Percentiles rank a stretch among this genome's conserved stretches.
These are phyloP conservation scores for Drosophila equinoxialis DNA, from an alignment of 1,140 invertebrate species.

Conservation along the genomic window DNA sequence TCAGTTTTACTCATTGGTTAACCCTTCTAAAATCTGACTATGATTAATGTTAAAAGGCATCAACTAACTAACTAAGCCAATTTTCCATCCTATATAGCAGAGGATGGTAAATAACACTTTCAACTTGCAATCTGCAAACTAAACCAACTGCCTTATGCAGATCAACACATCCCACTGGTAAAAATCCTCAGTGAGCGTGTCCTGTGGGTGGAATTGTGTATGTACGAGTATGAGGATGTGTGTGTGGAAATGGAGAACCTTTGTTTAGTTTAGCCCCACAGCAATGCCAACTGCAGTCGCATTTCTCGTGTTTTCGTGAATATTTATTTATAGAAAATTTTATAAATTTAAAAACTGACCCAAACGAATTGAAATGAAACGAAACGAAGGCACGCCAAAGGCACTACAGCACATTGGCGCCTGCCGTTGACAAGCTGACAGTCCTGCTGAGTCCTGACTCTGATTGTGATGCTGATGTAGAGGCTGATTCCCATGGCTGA, in stretches of 20 bases:
- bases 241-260: conserved; percentile 29
- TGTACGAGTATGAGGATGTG: conserved; percentile 14
- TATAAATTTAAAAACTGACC: conserved; percentile 63
- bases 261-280: conserved; percentile 63
- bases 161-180: conserved; percentile 2
- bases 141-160: conserved; percentile 10
- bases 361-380: conserved; percentile 8
- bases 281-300: conserved; percentile 59
- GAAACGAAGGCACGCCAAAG: conserved; percentile 38
- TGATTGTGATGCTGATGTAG: conserved; percentile 14
- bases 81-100: too few species aligned
- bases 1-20: too few species aligned
- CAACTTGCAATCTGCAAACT: neutral
- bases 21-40: too few species aligned
- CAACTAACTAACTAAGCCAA: too few species aligned
- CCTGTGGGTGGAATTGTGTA: neutral
- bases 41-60: too few species aligned
- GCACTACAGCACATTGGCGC: conserved; percentile 49
- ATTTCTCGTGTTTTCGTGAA: conserved; percentile 40
- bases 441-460: conserved; percentile 47
- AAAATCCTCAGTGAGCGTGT: conserved; percentile 20
- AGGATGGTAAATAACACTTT: neutral
- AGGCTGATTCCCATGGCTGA: conserved; percentile 13
- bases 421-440: conserved; percentile 77
- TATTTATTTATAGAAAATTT: conserved; percentile 60